These are phyloP conservation scores for Galagoides demidoff DNA, from an alignment of 2,797 vertebrate species.

Conservation along the genomic window DNA sequence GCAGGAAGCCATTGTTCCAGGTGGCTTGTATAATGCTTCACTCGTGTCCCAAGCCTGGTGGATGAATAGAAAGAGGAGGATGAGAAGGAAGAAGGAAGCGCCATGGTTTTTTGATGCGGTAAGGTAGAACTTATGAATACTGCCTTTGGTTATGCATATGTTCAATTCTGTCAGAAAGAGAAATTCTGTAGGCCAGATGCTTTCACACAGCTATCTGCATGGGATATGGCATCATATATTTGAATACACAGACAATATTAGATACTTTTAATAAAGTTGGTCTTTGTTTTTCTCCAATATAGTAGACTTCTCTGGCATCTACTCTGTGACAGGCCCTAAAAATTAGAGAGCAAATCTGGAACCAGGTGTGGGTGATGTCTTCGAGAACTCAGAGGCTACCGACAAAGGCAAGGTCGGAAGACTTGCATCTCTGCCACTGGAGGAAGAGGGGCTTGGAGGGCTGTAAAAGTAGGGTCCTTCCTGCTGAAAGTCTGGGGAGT, in stretches of 20 bases:
- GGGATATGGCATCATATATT: background rate
- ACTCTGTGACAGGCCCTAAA: background rate
- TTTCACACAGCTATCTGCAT: background rate
- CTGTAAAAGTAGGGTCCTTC: background rate
- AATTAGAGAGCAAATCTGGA: background rate
- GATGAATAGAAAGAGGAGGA: too few species aligned
- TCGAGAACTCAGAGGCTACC: background rate
- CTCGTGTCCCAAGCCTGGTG: accelerated
- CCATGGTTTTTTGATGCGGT: background rate
- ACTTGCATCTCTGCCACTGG: background rate
- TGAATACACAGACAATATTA: background rate
- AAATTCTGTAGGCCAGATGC: background rate
- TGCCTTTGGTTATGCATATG: background rate
- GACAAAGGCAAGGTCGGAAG: background rate
- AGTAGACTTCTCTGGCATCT: background rate
- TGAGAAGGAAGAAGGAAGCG: too few species aligned
- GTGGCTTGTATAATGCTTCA: background rate
- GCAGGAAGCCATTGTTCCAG: background rate
- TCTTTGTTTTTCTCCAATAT: background rate
- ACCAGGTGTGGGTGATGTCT: background rate
- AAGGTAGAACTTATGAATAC: background rate
- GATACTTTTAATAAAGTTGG: background rate
- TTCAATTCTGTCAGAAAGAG: background rate
- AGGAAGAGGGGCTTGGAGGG: background rate
- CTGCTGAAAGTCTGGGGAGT: background rate